Percentiles rank a stretch among this genome's conserved stretches.
Conservation (phyloP, 2,113 vertebrate species). For the Aegypius monachus region DNA sequence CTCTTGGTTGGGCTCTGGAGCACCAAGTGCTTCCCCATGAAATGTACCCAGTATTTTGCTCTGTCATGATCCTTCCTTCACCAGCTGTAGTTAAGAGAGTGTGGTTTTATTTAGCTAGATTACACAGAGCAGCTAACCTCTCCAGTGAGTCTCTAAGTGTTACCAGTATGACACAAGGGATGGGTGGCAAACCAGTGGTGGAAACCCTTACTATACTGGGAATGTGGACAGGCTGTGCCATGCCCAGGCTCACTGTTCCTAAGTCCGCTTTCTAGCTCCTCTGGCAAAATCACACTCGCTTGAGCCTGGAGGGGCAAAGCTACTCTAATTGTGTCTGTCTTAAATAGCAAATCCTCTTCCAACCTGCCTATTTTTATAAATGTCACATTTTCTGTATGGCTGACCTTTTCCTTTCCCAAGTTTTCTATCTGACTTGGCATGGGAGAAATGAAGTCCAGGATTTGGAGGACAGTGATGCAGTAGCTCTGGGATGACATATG, state of each 20-base stretch:
- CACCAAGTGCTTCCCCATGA: neutral
- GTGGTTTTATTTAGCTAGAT: neutral
- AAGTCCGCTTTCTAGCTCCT: neutral
- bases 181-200: neutral
- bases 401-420: neutral
- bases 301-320: neutral
- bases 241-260: neutral
- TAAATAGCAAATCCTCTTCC: neutral
- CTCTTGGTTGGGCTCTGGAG: neutral
- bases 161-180: neutral
- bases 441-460: neutral
- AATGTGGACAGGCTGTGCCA: accelerated
- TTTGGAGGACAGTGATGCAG: neutral
- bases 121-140: neutral
- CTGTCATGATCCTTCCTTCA: neutral
- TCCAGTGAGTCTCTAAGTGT: neutral
- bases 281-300: accelerated
- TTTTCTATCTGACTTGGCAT: neutral
- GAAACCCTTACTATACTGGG: neutral
- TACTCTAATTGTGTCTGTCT: neutral
- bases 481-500: neutral
- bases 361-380: slow-evolving; percentile 3
- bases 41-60: neutral
- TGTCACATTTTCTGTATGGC: neutral
- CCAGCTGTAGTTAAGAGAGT: neutral